Evolutionary conservation across 2,888 invertebrate species (phyloP), one percentile per base, ranked within the genome.

Genomic region (Cryptocephalus primarius): DNA sequence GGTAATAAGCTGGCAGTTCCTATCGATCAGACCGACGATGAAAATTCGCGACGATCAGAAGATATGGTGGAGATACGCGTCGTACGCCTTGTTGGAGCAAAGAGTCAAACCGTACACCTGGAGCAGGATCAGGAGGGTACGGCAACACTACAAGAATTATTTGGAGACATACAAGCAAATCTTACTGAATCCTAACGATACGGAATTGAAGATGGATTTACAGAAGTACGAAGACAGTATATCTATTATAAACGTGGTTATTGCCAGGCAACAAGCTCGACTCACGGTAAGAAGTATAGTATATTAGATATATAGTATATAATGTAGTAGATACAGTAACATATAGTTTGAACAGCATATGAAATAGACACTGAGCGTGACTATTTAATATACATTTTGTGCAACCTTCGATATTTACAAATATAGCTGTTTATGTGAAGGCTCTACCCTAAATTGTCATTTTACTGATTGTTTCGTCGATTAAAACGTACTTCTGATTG

Each of bases 51-150:
- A 79, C 46, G 77, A 83, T 60, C 71, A 74, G 1, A 75, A 73
- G 55, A 74, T 74, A 36, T 88, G 87, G 86, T 88, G 88, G 88
- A 75, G 71, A 36, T 88, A 88, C 64, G 84, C 84, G 0, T 83
- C 76, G 63, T 77, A 77, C 51, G 80, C 82, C 4, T 75, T 85
- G 1, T 60, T 88, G 1, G 83, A 85, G 56, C 83, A 87, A 57
- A 72, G 82, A 32, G 76, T 88, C 1, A 72, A 78, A 14, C 86
- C 88, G 0, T 85, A 81, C 66, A 82, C 84, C 0, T 89, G 88
- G 88, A 69, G 75, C 1, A 75, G 79, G 41, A 79, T 89, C 9
- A 76, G 77, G 57, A 75, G 74, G 48, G 83, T 85, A 59, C 74
- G 88, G 48, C 74, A 78, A 49, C 78, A 79, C 65, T 88, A 86